Conservation (phyloP, 30 jellyfish, hydroid and myxozoan genomes). For the Turritopsis dohrnii region DNA sequence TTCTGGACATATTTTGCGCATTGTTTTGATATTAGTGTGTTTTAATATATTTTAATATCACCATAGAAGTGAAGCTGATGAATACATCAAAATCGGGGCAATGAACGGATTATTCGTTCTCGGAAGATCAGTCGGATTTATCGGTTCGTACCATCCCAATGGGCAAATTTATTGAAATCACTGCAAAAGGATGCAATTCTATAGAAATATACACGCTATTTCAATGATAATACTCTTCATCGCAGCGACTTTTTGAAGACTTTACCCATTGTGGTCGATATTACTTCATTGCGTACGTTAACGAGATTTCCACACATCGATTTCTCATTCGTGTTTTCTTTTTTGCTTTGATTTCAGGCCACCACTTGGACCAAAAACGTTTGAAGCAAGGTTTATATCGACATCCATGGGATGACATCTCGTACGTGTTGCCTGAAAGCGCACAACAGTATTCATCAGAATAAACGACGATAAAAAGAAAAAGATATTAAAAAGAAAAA, state of each 20-base stretch:
- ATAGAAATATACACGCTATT: too few relatives aligned
- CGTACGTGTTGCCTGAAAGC: conserved; percentile 75
- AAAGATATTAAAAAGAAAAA: too few relatives aligned
- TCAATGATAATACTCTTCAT: too few relatives aligned
- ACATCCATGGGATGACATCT: conserved; percentile 98
- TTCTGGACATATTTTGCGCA: background rate
- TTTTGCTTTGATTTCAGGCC: too few relatives aligned
- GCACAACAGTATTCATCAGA: background rate
- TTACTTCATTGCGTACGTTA: too few relatives aligned
- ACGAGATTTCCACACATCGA: too few relatives aligned
- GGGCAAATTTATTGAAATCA: background rate
- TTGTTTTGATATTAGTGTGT: too few relatives aligned
- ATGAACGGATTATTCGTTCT: conserved; percentile 80
- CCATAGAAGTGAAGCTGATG: conserved; percentile 86
- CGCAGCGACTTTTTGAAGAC: too few relatives aligned
- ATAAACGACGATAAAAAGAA: background rate
- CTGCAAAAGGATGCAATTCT: too few relatives aligned
- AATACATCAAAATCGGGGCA: conserved; percentile 80
- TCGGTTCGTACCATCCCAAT: conserved; percentile 40
- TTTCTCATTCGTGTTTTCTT: too few relatives aligned
- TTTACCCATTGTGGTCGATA: too few relatives aligned
- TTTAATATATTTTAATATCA: too few relatives aligned
- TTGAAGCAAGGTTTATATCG: conserved; percentile 91
- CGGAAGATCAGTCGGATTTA: conserved; percentile 87
- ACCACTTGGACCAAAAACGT: conserved; percentile 86